Conservation (phyloP, 2,797 vertebrate species). For the Aratinga solstitialis region DNA sequence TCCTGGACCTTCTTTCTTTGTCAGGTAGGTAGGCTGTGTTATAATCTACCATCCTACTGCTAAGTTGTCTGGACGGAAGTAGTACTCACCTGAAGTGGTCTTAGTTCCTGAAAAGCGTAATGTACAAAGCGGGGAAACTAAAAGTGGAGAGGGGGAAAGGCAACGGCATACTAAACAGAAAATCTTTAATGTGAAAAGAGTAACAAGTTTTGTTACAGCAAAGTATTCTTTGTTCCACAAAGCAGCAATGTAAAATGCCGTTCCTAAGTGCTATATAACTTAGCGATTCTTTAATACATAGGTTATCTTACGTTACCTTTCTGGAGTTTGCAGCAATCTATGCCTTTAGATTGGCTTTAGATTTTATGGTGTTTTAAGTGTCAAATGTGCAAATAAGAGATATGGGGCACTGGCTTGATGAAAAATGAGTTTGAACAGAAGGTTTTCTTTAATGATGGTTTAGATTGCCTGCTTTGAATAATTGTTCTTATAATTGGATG, state of each 20-base stretch:
- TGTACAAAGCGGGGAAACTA: neutral
- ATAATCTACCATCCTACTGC: neutral
- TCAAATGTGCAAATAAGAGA: neutral
- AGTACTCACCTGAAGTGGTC: neutral
- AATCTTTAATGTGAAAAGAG: neutral
- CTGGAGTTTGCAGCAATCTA: neutral
- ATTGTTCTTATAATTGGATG: neutral
- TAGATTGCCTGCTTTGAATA: neutral
- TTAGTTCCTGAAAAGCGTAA: neutral
- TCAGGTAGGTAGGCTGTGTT: neutral
- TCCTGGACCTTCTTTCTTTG: neutral
- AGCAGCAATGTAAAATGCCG: neutral
- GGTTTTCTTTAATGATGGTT: neutral
- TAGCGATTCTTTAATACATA: neutral
- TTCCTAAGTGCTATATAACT: neutral
- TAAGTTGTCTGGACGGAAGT: neutral
- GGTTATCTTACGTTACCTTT: neutral
- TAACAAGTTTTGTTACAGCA: neutral
- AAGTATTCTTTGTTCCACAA: neutral
- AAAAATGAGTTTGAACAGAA: neutral
- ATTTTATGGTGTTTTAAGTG: neutral
- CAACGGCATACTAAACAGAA: neutral
- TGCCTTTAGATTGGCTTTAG: neutral
- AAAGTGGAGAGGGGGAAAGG: neutral
- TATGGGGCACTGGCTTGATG: neutral